Conservation (phyloP, 2,797 vertebrate species). For the Oceanodroma leucorhoa region DNA sequence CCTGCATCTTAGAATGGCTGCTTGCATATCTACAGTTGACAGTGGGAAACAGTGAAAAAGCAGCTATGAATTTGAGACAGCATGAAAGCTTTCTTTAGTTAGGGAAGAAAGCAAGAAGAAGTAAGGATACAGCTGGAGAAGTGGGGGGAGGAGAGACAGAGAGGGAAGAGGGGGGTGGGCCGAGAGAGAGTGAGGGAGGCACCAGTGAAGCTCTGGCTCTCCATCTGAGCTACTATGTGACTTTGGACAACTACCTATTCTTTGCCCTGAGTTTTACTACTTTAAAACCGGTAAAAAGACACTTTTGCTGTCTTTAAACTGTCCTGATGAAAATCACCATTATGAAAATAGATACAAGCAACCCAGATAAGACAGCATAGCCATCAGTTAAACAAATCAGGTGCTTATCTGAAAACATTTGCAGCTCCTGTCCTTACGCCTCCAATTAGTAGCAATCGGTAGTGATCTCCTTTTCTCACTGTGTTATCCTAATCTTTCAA, state of each 20-base stretch:
- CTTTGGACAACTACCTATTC: background rate
- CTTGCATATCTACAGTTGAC: background rate
- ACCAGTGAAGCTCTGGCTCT: background rate
- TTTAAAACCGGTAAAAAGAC: background rate
- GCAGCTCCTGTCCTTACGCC: background rate
- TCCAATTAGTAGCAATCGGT: background rate
- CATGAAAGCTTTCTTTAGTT: background rate
- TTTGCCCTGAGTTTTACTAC: background rate
- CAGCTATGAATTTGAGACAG: background rate
- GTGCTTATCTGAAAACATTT: background rate
- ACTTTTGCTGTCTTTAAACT: background rate
- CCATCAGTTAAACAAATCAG: background rate
- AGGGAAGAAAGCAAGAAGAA: background rate
- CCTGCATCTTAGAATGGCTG: background rate
- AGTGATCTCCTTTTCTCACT: background rate
- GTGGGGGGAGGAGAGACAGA: background rate
- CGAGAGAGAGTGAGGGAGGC: background rate
- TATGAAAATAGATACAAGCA: background rate
- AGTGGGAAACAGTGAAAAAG: background rate
- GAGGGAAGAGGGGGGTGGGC: rapidly evolving
- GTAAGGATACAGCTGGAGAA: background rate
- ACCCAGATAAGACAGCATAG: background rate
- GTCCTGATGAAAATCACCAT: background rate
- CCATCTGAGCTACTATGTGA: background rate
- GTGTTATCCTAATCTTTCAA: background rate